A percentile compares a stretch with the other conserved stretches of the same genome.
Evolutionary conservation across 2,113 vertebrate species (phyloP).

Genomic region (Phalacrocorax pelagicus): DNA sequence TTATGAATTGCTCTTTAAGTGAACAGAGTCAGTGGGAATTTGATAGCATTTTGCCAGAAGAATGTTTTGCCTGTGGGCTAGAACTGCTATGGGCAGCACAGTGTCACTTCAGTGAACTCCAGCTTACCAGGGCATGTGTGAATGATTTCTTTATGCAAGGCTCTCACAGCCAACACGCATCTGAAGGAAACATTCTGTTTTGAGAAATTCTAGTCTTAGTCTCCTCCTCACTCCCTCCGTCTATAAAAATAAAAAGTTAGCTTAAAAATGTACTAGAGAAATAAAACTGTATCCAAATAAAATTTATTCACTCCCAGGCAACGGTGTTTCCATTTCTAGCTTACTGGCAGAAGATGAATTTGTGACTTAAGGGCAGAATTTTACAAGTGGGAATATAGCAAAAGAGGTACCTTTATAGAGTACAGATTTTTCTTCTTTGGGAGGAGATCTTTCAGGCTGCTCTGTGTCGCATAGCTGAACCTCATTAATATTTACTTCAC

Average conservation of each 20-base stretch:
- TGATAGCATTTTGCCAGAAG: slow-evolving; percentile 26
- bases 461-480: neutral
- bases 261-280: slow-evolving; percentile 51
- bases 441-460: neutral
- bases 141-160: slow-evolving; percentile 61
- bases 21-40: slow-evolving; percentile 7
- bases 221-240: neutral
- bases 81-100: slow-evolving; percentile 21
- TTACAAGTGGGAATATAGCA: neutral
- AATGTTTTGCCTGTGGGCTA: slow-evolving; percentile 43
- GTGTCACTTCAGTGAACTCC: slow-evolving; percentile 55
- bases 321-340: slow-evolving; percentile 1
- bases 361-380: neutral
- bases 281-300: slow-evolving; percentile 49
- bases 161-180: neutral
- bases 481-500: neutral
- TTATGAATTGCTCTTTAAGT: slow-evolving; percentile 42
- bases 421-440: neutral
- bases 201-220: neutral
- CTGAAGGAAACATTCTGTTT: slow-evolving; percentile 33
- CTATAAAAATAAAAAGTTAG: slow-evolving; percentile 47
- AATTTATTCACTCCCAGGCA: slow-evolving; percentile 18
- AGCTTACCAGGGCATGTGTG: slow-evolving; percentile 26
- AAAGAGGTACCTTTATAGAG: neutral
- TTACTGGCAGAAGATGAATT: slow-evolving; percentile 9